Percentiles rank a stretch among this genome's conserved stretches.
Evolutionary conservation across 2,113 vertebrate genomes (phyloP).

Genomic region (Rattus rattus): DNA sequence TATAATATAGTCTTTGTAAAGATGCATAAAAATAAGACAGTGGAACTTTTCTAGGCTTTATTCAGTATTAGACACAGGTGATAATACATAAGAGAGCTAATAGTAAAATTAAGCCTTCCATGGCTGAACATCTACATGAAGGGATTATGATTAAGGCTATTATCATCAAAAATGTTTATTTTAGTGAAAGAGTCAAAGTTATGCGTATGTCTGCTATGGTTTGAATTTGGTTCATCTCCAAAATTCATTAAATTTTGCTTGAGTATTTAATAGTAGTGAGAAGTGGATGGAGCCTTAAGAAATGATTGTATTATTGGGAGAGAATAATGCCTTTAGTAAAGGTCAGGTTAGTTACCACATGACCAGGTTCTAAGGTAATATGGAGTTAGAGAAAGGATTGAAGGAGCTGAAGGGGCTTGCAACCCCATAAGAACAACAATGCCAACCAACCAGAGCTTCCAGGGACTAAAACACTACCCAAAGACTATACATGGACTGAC

Average conservation of each 20-base stretch:
- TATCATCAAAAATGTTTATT: not conserved
- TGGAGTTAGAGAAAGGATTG: too few species aligned
- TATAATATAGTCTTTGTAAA: not conserved
- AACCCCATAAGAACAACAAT: too few species aligned
- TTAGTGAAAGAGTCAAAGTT: not conserved
- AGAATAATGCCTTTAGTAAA: not conserved
- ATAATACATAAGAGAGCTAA: not conserved
- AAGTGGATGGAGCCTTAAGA: not conserved
- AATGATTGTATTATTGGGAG: not conserved
- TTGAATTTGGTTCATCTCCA: not conserved
- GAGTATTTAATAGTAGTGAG: not conserved
- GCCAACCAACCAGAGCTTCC: too few species aligned
- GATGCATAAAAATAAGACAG: constrained; percentile 4
- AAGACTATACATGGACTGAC: too few species aligned
- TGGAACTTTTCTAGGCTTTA: not conserved
- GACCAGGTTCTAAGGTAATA: not conserved
- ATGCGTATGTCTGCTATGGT: not conserved
- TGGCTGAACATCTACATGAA: not conserved
- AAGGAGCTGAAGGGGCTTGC: too few species aligned
- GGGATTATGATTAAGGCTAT: not conserved
- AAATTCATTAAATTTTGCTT: not conserved
- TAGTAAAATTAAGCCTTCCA: not conserved
- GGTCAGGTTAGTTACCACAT: not conserved
- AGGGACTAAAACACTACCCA: too few species aligned
- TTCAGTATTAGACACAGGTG: not conserved